A percentile compares a stretch with the other conserved stretches of the same genome.
Conservation (phyloP, 1,140 invertebrate genomes). For the Drosophila guanche region DNA sequence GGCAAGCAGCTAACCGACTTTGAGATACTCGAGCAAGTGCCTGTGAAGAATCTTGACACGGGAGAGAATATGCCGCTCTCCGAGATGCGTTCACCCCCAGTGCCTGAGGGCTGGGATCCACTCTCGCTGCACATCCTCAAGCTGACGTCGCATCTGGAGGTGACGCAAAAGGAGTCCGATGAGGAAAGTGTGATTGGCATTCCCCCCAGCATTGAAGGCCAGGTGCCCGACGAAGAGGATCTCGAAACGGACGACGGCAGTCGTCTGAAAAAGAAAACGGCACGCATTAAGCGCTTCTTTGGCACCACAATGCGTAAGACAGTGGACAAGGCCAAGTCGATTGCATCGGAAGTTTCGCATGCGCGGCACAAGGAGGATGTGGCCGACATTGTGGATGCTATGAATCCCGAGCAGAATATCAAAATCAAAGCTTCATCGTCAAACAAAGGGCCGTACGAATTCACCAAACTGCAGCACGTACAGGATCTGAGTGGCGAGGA, state of each 20-base stretch:
- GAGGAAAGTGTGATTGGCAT: conserved; percentile 93
- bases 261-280: conserved; percentile 85
- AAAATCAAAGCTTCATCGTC: conserved; percentile 97
- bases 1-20: conserved; percentile 93
- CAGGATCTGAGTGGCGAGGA: conserved; percentile 93
- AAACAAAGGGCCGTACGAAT: conserved; percentile 98
- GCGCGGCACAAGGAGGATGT: conserved; percentile 93
- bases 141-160: conserved; percentile 84
- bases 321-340: conserved; percentile 94
- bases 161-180: conserved; percentile 87
- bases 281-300: conserved; percentile 92
- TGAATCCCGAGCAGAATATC: conserved; percentile 92
- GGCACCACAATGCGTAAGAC: conserved; percentile 94
- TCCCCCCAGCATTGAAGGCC: conserved; percentile 86
- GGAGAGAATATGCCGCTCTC: conserved; percentile 85
- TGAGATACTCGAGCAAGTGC: conserved; percentile 96
- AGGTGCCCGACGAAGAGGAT: conserved; percentile 85
- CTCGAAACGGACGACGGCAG: conserved; percentile 82
- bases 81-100: conserved; percentile 80
- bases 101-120: conserved; percentile 86
- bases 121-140: conserved; percentile 97
- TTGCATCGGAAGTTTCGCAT: conserved; percentile 94
- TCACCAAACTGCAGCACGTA: conserved; percentile 88
- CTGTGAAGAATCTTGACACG: conserved; percentile 96
- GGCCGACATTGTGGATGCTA: conserved; percentile 93